Evolutionary conservation across 2,797 vertebrate species (phyloP).

Genomic region (Sebastolobus alascanus): DNA sequence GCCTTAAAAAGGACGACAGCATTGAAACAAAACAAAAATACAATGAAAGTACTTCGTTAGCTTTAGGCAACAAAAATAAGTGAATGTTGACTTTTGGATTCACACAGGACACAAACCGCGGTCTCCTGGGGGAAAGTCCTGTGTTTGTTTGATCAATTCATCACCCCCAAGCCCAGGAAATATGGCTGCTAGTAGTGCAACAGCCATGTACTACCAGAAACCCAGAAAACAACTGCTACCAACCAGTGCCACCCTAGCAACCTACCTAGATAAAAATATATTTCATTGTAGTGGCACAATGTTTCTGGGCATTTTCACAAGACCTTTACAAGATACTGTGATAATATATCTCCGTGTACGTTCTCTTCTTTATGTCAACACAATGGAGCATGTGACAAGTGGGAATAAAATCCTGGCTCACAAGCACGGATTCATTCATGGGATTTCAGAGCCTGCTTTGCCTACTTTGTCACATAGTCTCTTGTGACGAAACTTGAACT

Average conservation of each 20-base stretch:
- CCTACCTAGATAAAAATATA: background rate
- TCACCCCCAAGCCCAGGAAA: no score
- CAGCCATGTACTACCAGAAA: background rate
- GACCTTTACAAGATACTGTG: background rate
- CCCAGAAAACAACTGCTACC: background rate
- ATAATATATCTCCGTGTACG: background rate
- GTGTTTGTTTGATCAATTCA: no score
- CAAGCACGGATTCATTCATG: background rate
- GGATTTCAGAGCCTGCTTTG: background rate
- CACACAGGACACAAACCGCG: no score
- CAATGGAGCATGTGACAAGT: background rate
- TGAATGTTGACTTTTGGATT: no score
- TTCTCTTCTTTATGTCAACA: background rate
- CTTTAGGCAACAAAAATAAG: no score
- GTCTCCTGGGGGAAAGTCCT: no score
- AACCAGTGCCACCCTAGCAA: background rate
- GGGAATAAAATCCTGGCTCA: background rate
- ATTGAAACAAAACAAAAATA: no score
- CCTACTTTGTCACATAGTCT: background rate
- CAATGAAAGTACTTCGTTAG: no score
- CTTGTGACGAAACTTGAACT: background rate
- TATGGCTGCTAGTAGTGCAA: background rate
- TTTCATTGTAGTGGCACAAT: background rate
- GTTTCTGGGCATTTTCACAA: background rate
- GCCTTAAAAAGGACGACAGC: no score